Percentiles rank a stretch among this genome's conserved stretches.
Evolutionary conservation across 2,797 vertebrate genomes (phyloP).

Genomic region (Molossus alvarezi): DNA sequence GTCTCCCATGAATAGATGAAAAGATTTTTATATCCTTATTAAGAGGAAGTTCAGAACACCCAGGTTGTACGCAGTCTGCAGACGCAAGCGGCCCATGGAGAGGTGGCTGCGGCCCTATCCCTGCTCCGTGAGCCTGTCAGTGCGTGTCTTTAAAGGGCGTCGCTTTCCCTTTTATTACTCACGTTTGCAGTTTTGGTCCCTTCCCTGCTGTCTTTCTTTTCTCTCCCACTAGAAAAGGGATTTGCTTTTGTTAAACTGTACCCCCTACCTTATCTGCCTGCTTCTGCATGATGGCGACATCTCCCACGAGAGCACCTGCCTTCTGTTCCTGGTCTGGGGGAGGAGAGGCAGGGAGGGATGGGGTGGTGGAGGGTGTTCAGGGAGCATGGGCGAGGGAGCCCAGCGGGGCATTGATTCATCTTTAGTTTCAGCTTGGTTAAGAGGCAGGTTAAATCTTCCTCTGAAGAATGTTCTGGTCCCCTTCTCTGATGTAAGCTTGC

Average conservation of each 20-base stretch:
- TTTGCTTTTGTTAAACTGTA: neutral
- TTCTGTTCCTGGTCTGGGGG: neutral
- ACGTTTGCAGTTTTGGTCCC: neutral
- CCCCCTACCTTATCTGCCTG: neutral
- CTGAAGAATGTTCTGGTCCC: neutral
- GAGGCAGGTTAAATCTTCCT: neutral
- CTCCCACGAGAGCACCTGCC: neutral
- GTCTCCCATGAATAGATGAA: constrained; percentile 45
- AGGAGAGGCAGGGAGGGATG: neutral
- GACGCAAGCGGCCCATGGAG: neutral
- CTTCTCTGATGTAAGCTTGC: neutral
- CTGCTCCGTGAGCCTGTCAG: neutral
- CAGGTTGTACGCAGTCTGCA: neutral
- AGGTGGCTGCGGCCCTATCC: neutral
- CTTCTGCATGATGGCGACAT: neutral
- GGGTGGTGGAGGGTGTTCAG: neutral
- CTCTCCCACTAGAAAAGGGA: neutral
- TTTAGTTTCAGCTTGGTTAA: neutral
- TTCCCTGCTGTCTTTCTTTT: neutral
- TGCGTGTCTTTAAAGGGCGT: neutral
- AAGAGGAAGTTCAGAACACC: constrained; percentile 31
- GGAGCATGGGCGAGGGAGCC: neutral
- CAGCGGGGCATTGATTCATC: neutral
- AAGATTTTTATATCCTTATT: constrained; percentile 55
- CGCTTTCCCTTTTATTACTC: neutral